Conservation (phyloP, 2,113 vertebrate species). For the Semnopithecus entellus region DNA sequence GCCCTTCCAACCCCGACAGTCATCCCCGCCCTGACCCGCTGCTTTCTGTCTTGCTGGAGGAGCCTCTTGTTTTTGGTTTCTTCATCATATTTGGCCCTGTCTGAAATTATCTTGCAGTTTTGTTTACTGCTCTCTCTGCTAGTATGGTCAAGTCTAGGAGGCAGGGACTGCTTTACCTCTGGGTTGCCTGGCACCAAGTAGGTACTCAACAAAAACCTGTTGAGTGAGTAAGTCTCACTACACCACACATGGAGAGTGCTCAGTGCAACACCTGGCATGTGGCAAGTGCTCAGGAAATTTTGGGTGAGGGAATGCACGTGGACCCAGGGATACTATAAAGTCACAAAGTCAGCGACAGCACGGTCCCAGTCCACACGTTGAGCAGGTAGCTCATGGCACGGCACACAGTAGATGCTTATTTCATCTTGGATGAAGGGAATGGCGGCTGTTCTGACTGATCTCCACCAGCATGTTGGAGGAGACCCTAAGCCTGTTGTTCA, state of each 20-base stretch:
- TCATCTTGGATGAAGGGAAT: neutral
- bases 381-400: too few relatives aligned
- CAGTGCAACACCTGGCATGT: neutral
- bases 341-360: neutral
- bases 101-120: neutral
- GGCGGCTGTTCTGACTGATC: neutral
- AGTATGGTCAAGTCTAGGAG: neutral
- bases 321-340: too few relatives aligned
- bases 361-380: rapidly evolving
- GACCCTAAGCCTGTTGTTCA: neutral
- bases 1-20: neutral
- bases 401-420: neutral
- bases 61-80: neutral
- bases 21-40: neutral
- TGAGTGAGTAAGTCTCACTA: neutral
- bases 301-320: too few relatives aligned
- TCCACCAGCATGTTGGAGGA: neutral
- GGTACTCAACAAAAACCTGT: neutral
- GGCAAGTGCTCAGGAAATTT: neutral
- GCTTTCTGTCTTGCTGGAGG: neutral
- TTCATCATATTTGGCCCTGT: neutral
- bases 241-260: neutral
- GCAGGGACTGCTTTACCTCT: neutral
- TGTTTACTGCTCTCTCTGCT: neutral
- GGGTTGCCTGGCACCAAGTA: neutral